A percentile compares a stretch with the other conserved stretches of the same genome.
Conservation (phyloP, 2,113 vertebrate species). For the Gobiocypris rarus region DNA sequence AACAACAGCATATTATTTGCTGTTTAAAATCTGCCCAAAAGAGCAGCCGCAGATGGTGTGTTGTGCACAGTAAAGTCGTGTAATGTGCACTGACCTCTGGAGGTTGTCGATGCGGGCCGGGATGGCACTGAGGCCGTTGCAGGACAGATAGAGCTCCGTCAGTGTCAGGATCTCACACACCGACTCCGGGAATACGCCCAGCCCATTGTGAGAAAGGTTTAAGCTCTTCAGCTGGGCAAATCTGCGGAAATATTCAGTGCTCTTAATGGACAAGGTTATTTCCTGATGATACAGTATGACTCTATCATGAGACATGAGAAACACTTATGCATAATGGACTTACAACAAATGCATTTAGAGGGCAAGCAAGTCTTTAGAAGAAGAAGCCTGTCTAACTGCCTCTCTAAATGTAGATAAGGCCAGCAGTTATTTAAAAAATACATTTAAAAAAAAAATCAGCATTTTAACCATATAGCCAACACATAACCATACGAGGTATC, state of each 20-base stretch:
- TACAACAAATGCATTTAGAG: constrained; percentile 7
- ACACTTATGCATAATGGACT: constrained; percentile 12
- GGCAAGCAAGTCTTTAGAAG: neutral
- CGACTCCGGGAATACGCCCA: constrained; percentile 87
- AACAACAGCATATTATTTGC: neutral
- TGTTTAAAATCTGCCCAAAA: neutral
- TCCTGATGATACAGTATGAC: neutral
- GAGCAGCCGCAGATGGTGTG: neutral
- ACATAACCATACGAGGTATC: neutral
- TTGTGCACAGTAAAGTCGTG: neutral
- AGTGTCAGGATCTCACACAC: constrained; percentile 89
- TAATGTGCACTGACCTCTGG: constrained; percentile 77
- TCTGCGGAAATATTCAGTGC: constrained; percentile 68
- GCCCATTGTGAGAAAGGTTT: constrained; percentile 93
- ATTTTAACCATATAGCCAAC: neutral
- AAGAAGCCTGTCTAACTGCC: too few species aligned
- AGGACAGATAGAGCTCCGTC: constrained; percentile 91
- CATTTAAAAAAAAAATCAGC: too few species aligned
- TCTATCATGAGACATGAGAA: neutral
- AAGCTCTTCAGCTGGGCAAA: constrained; percentile 94
- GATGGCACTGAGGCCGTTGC: constrained; percentile 84
- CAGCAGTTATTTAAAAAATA: neutral
- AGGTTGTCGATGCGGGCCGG: constrained; percentile 85
- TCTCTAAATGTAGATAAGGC: neutral
- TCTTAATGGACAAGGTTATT: neutral